These are phyloP conservation scores for Lasiurus cinereus DNA, from an alignment of 2,113 vertebrate species.

Conservation along the genomic window DNA sequence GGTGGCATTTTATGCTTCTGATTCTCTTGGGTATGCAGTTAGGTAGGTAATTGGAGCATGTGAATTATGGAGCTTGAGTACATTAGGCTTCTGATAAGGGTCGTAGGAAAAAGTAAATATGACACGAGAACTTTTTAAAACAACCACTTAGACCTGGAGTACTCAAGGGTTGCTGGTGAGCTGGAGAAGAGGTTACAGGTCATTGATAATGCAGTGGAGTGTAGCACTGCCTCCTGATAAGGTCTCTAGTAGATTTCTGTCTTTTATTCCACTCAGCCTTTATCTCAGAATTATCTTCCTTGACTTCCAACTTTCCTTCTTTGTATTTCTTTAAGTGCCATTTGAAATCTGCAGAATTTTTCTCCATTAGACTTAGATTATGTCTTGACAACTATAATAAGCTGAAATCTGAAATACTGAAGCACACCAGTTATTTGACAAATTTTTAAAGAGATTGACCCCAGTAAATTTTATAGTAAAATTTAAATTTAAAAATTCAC, in stretches of 20 bases:
- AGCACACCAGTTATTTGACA: neutral
- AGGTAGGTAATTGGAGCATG: slow-evolving; percentile 26
- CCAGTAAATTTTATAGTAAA: slow-evolving; percentile 40
- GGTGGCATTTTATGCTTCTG: neutral
- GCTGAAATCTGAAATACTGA: slow-evolving; percentile 24
- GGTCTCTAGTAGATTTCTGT: neutral
- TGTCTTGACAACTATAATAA: slow-evolving; percentile 53
- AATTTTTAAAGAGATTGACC: neutral
- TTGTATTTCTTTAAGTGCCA: slow-evolving; percentile 47
- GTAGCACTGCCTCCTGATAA: neutral
- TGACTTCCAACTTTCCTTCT: slow-evolving; percentile 48
- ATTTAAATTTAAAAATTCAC: slow-evolving; percentile 24
- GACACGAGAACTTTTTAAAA: slow-evolving; percentile 56
- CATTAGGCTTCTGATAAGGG: slow-evolving; percentile 57
- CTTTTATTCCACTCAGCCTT: slow-evolving; percentile 21
- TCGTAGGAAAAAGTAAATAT: slow-evolving; percentile 51
- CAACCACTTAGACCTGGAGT: slow-evolving; percentile 32
- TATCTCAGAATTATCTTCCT: slow-evolving; percentile 53
- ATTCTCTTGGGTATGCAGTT: slow-evolving; percentile 5
- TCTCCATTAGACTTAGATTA: neutral
- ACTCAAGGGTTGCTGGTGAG: neutral
- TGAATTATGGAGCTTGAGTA: slow-evolving; percentile 56
- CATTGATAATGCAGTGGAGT: neutral
- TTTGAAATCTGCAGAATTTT: slow-evolving; percentile 29
- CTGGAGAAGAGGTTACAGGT: neutral